Percentiles rank a stretch among this genome's conserved stretches.
These are phyloP conservation scores for Arrhamphus sclerolepis DNA, from an alignment of 2,797 vertebrate genomes.

Conservation along the genomic window DNA sequence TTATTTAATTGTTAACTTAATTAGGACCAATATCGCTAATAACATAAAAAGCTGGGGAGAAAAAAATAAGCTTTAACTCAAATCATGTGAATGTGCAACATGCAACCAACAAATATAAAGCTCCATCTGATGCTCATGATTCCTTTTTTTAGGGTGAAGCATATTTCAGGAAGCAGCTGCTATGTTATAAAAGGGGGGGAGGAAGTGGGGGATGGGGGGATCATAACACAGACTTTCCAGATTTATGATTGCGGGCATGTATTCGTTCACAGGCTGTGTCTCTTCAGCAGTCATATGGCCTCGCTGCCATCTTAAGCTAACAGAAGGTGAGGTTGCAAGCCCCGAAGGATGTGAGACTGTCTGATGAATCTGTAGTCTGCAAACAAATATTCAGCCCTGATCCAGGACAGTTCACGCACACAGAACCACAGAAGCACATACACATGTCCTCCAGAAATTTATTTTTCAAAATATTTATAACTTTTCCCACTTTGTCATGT, in stretches of 20 bases:
- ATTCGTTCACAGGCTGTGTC: constrained; percentile 23
- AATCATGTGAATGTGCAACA: constrained; percentile 8
- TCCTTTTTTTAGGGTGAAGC: constrained; percentile 12
- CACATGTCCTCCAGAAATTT: constrained; percentile 15
- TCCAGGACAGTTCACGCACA: constrained; percentile 25
- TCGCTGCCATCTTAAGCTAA: constrained; percentile 37
- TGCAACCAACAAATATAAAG: constrained; percentile 15
- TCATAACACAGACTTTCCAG: constrained; percentile 18
- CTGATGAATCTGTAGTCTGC: constrained; percentile 46
- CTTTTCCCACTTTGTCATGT: not conserved
- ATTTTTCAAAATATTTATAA: constrained; percentile 13
- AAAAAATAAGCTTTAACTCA: not conserved
- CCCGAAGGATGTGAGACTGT: constrained; percentile 26
- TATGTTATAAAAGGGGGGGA: constrained; percentile 6
- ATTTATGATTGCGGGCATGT: constrained; percentile 21
- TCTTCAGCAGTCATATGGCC: constrained; percentile 24
- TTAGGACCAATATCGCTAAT: not conserved
- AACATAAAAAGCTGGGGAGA: not conserved
- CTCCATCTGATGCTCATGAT: constrained; percentile 5
- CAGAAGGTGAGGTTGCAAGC: constrained; percentile 45
- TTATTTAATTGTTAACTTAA: no score
- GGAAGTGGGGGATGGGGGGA: not conserved
- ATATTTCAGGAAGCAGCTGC: constrained; percentile 23
- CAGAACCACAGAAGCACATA: not conserved
- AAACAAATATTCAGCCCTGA: constrained; percentile 40